Conservation (phyloP, 2,113 vertebrate genomes). For the Varanus komodoensis region DNA sequence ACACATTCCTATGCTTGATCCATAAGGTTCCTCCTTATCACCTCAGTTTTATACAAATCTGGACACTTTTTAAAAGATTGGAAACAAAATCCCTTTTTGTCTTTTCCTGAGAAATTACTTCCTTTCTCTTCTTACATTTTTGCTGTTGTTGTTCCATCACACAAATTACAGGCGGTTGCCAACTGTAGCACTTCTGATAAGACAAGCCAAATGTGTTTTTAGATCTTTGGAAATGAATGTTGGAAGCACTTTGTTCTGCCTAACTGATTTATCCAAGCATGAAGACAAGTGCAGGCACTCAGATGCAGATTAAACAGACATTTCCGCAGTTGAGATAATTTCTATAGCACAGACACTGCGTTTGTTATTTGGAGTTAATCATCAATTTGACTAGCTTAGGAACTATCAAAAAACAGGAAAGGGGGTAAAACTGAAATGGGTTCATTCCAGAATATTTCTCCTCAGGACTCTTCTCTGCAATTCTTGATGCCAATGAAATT, state of each 20-base stretch:
- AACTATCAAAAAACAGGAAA: neutral
- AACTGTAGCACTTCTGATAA: neutral
- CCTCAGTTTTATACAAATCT: neutral
- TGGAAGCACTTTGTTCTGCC: slow-evolving; percentile 59
- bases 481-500: neutral
- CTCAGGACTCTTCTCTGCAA: neutral
- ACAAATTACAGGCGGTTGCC: slow-evolving; percentile 57
- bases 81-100: slow-evolving; percentile 29
- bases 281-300: slow-evolving; percentile 46
- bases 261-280: slow-evolving; percentile 67
- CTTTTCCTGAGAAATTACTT: neutral
- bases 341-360: slow-evolving; percentile 46
- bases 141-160: slow-evolving; percentile 15
- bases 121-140: neutral
- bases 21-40: neutral
- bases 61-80: neutral
- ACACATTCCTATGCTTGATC: neutral
- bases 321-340: slow-evolving; percentile 69
- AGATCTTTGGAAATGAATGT: slow-evolving; percentile 59
- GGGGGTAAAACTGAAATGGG: neutral
- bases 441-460: neutral
- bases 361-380: slow-evolving; percentile 58
- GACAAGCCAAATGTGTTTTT: slow-evolving; percentile 45
- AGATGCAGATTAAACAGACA: slow-evolving; percentile 65
- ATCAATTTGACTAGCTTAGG: slow-evolving; percentile 24